phyloP scores from a whole-genome alignment of 2,888 invertebrate species.

The Tetropium fuscum region DNA sequence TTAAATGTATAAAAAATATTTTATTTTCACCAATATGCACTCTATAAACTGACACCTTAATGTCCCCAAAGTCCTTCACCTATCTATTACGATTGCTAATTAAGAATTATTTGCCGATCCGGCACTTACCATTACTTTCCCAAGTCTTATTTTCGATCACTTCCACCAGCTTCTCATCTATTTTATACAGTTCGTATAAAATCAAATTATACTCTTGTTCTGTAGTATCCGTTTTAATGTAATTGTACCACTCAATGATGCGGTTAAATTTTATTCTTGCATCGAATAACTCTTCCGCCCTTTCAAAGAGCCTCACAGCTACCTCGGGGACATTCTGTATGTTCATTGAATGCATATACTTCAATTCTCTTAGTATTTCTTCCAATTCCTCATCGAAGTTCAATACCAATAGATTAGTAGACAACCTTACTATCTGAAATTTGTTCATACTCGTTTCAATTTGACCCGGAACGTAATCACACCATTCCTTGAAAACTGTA shows the following conservation, averaged over 20 bases:
- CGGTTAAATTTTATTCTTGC: conserved; percentile 65
- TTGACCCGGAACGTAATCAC: conserved; percentile 72
- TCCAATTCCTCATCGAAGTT: conserved; percentile 80
- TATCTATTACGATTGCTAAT: no score
- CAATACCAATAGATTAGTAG: conserved; percentile 67
- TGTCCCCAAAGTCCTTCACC: no score
- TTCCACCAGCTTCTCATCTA: conserved; percentile 77
- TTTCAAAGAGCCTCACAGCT: conserved; percentile 74
- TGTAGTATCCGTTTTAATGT: conserved; percentile 78
- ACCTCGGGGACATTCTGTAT: conserved; percentile 72
- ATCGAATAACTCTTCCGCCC: conserved; percentile 75
- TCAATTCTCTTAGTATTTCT: conserved; percentile 83
- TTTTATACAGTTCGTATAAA: conserved; percentile 78
- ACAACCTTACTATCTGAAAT: conserved; percentile 71
- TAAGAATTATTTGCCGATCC: no score
- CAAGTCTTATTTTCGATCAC: conserved; percentile 81
- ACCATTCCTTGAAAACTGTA: conserved; percentile 78
- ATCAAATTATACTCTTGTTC: conserved; percentile 84
- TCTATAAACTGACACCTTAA: no score
- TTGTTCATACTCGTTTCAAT: conserved; percentile 74
- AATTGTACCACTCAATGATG: conserved; percentile 88
- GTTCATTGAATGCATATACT: conserved; percentile 71
- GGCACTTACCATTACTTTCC: conserved; percentile 81
- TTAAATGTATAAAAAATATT: no score
- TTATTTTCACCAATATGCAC: no score